Base-by-base conservation (phyloP, 2,113 vertebrate genomes). In the Corvus hawaiiensis region DNA sequence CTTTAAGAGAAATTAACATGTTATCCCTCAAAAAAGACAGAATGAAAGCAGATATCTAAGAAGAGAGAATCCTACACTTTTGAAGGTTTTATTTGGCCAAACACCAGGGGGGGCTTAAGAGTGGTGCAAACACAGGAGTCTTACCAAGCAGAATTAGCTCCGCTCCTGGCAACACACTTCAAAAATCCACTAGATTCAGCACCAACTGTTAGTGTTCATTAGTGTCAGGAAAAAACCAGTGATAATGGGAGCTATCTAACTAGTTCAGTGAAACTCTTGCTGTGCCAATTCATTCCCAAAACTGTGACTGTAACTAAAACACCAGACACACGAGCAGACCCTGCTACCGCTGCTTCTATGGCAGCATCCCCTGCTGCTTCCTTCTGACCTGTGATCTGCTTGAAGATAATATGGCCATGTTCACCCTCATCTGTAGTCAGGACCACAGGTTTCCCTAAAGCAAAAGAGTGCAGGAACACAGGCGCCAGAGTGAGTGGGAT, bases 311-410 rank as follows among this genome's bases (percentile, higher is more conserved):
- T 49, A 37, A 54, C 27, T 21, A 3, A 61, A 93, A 22, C n/a
- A 20, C 15, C 35, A 67, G 43, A 19, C 7, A 49, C 3, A 54
- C 0, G 0, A 54, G 61, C 71, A 52, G 21, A n/a, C n/a, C 10
- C 32, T 72, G 48, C 6, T 46, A 23, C 6, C 5, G 20, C 39
- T 80, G 22, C 44, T 46, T 64, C 82, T 43, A 22, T 1, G 1
- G n/a, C 20, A 62, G 19, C 20, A 67, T 15, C 20, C 22, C 16
- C 54, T 35, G 30, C 2, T 9, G 8, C 55, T 54, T 80, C 30
- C 32, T 84, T 59, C 54, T 69, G 41, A 18, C 16, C 7, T 24
- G 16, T 41, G n/a, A 16, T 46, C 51, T 58, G 7, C 32, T 39
- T 30, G 21, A 75, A 56, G 18, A 7, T 12, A 16, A 18, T 1